Percentiles rank a stretch among this genome's conserved stretches.
phyloP scores from a whole-genome alignment of 2,888 invertebrate species.

The Diloba caeruleocephala region DNA sequence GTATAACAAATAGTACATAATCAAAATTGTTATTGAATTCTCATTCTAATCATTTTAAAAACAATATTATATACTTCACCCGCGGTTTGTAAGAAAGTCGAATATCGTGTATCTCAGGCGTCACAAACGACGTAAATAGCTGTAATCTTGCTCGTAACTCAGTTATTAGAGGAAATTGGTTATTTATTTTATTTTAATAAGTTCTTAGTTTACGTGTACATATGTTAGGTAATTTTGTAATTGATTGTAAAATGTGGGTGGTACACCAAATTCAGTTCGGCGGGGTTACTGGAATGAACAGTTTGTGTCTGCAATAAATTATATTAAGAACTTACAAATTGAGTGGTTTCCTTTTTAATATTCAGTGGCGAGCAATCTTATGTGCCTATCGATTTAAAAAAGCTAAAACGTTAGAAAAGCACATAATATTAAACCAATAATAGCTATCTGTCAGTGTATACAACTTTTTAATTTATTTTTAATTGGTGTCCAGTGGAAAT shows the following conservation, averaged over 20 bases:
- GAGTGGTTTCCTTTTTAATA: conserved; percentile 28
- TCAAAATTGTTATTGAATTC: not conserved
- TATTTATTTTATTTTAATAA: conserved; percentile 79
- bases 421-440: no score
- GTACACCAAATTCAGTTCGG: conserved; percentile 79
- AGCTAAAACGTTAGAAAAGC: no score
- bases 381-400: no score
- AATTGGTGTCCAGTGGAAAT: no score
- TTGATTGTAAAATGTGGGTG: conserved; percentile 74
- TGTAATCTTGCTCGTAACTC: conserved; percentile 67
- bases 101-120: conserved; percentile 12
- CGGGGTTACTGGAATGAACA: conserved; percentile 83
- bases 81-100: conserved; percentile 16
- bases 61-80: not conserved
- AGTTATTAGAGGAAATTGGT: conserved; percentile 81
- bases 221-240: conserved; percentile 77
- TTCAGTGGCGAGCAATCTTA: no score
- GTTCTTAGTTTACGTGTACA: conserved; percentile 72
- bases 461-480: no score
- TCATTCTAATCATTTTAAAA: conserved; percentile 1
- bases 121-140: conserved; percentile 53
- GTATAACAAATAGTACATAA: no score
- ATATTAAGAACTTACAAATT: conserved; percentile 72
- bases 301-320: conserved; percentile 88
- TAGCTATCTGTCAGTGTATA: no score